Base-by-base conservation (phyloP, 2,888 invertebrate genomes). In the Ceramica pisi region DNA sequence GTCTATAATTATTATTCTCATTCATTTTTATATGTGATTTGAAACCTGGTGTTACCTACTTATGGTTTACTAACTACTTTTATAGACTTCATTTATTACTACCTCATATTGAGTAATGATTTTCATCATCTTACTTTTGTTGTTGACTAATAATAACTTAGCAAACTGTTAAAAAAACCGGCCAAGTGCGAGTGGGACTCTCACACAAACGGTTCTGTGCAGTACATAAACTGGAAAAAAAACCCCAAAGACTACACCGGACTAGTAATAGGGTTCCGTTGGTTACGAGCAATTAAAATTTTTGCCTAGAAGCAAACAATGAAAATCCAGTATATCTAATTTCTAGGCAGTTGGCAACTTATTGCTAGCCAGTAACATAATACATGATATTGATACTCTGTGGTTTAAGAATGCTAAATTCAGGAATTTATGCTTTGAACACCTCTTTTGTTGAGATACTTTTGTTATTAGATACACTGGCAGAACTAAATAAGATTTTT, bases 371-470 rank as follows among this genome's bases (percentile, higher is more conserved):
- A 67, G 86, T 65, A 84, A 84, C 55, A 69, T 73, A 65, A 84
- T 84, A 85, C 51, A 26, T 74, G 79, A 77, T 57, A 82, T 75
- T 76, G 46, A 82, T 71, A 82, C 80, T 75, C 68, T 82, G 80
- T 70, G 73, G 75, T 75, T 75, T 60, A 38, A 61, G 35, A 55
- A 51, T 75, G 51, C 81, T 71, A 55, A 60, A 65, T 65, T 61
- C 61, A 71, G 44, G 57, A 74, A 63, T 65, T 63, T 19, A 46
- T 21, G 19, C 46, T 67, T 38, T 46, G 3, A n/a, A 59, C 46
- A 63, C 48, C 16, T 35, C 41, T 64, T 31, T 31, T 51, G 48
- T 62, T 51, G 7, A 50, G 16, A 8, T 3, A 16, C 46, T 60
- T 77, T 77, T 73, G 51, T 77, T 77, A 51, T 69, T 31, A 71